These are phyloP conservation scores for Epinotia ramella DNA, from an alignment of 2,888 invertebrate genomes.

Conservation along the genomic window DNA sequence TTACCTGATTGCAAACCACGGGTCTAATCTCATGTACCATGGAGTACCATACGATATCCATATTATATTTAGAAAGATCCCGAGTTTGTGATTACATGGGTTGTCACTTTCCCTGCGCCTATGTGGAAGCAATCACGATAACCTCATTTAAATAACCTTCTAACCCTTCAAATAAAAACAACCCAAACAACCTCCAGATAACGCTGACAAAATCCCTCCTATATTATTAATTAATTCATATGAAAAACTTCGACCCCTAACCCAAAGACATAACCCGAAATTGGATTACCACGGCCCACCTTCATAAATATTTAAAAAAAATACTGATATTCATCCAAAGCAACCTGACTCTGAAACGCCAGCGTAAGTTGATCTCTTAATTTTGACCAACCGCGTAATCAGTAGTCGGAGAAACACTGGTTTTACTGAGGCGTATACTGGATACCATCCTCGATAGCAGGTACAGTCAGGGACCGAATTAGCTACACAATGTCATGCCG, in stretches of 20 bases:
- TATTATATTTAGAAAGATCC: background rate
- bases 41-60: background rate
- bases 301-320: slow-evolving; percentile 85
- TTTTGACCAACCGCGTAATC: background rate
- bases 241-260: slow-evolving; percentile 72
- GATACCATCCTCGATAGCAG: slow-evolving; percentile 17
- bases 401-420: background rate
- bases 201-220: slow-evolving; percentile 56
- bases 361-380: background rate
- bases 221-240: slow-evolving; percentile 75
- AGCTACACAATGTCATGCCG: slow-evolving; percentile 83
- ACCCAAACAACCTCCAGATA: slow-evolving; percentile 34
- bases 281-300: slow-evolving; percentile 78
- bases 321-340: slow-evolving; percentile 64
- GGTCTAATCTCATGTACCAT: background rate
- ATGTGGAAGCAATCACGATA: slow-evolving; percentile 26
- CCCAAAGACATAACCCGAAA: slow-evolving; percentile 84
- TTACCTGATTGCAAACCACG: background rate
- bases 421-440: background rate
- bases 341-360: background rate
- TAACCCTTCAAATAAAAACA: slow-evolving; percentile 27
- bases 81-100: background rate
- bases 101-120: slow-evolving; percentile 23
- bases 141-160: slow-evolving; percentile 21
- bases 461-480: slow-evolving; percentile 71